Conservation (phyloP, 2,113 vertebrate species). For the Pitta sordida region DNA sequence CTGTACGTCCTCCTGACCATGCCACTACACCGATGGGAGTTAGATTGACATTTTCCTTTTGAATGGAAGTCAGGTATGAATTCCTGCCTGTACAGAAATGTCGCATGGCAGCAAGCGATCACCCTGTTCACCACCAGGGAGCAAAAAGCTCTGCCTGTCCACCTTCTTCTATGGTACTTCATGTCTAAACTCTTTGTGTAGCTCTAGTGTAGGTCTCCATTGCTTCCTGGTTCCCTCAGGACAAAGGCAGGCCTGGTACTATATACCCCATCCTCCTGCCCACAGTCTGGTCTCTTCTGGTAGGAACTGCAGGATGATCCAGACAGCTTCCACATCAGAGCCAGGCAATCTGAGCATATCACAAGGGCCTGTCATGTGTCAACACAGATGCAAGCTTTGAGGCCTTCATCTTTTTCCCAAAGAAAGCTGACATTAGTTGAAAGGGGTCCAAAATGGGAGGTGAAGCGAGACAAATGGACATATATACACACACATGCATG, state of each 20-base stretch:
- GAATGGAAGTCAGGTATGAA: fast-evolving
- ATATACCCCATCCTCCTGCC: neutral
- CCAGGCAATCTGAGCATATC: neutral
- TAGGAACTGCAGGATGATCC: neutral
- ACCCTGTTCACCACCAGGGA: neutral
- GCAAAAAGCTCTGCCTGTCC: fast-evolving
- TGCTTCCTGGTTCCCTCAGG: neutral
- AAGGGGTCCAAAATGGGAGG: neutral
- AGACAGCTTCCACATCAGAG: neutral
- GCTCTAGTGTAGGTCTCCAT: fast-evolving
- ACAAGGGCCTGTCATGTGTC: fast-evolving
- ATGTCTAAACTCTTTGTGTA: neutral
- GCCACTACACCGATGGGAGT: fast-evolving
- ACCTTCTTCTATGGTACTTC: neutral
- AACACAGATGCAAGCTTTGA: neutral
- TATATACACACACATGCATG: fast-evolving
- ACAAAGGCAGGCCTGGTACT: neutral
- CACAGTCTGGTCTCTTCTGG: neutral
- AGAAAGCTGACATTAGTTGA: neutral
- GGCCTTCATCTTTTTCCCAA: neutral
- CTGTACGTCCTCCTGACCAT: neutral
- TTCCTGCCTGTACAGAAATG: fast-evolving
- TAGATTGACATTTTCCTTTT: neutral
- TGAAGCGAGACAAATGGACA: neutral
- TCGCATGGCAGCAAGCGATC: neutral